Evolutionary conservation across 2,888 invertebrate species (phyloP).

Genomic region (Myopa tessellatipennis): DNA sequence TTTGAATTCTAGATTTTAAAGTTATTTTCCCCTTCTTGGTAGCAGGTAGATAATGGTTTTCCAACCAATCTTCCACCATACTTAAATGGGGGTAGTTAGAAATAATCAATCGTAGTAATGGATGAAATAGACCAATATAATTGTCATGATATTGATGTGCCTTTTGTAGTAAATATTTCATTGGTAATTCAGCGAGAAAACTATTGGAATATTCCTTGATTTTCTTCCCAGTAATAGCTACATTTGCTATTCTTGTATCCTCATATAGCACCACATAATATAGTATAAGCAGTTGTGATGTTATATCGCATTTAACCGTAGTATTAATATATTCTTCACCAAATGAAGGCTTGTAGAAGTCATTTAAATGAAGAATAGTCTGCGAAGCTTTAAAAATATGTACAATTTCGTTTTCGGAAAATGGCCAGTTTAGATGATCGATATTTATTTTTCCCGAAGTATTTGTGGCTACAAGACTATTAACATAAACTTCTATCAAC

Average conservation of each 20-base stretch:
- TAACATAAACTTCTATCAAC: slow-evolving; percentile 93
- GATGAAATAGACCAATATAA: slow-evolving; percentile 91
- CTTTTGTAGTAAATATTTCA: slow-evolving; percentile 91
- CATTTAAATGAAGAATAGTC: slow-evolving; percentile 53
- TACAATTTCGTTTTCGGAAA: slow-evolving; percentile 89
- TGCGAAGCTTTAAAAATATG: slow-evolving; percentile 78
- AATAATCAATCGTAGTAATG: slow-evolving; percentile 85
- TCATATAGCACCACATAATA: slow-evolving; percentile 94
- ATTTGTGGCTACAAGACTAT: slow-evolving; percentile 83
- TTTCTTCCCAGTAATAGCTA: slow-evolving; percentile 77
- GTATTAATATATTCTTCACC: slow-evolving; percentile 71
- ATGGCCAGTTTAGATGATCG: slow-evolving; percentile 90
- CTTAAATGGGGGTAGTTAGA: slow-evolving; percentile 96
- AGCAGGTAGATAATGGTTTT: slow-evolving; percentile 55
- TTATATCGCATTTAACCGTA: slow-evolving; percentile 71
- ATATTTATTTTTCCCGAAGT: slow-evolving; percentile 65
- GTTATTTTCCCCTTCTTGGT: background rate
- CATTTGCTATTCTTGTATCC: slow-evolving; percentile 82
- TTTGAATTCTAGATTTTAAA: slow-evolving; percentile 1
- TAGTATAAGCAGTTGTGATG: slow-evolving; percentile 88
- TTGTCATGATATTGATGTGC: slow-evolving; percentile 92
- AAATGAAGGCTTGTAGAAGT: slow-evolving; percentile 53
- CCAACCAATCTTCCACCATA: slow-evolving; percentile 94
- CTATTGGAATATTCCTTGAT: slow-evolving; percentile 87
- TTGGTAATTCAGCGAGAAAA: slow-evolving; percentile 90